Evolutionary conservation across 2,797 vertebrate genomes (phyloP).

Genomic region (Acrossocheilus fasciatus): DNA sequence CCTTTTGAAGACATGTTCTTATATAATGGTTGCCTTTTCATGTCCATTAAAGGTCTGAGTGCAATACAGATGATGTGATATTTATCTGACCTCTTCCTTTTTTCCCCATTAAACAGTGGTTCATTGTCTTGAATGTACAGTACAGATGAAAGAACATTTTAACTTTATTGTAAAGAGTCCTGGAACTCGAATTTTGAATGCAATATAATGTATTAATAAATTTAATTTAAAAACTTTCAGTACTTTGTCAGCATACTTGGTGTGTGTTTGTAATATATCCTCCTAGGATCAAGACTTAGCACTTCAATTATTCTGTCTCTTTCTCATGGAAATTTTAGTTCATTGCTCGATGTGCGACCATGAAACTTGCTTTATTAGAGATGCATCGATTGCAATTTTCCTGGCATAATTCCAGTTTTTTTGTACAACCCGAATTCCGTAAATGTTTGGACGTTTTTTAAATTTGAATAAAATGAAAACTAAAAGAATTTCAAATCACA

Average conservation of each 20-base stretch:
- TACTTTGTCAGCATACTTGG: background rate
- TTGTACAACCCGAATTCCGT: too few relatives aligned
- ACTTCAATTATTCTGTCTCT: background rate
- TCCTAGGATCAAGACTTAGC: background rate
- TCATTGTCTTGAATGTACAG: constrained; percentile 39
- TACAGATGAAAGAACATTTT: constrained; percentile 22
- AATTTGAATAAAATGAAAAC: too few relatives aligned
- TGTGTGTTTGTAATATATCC: background rate
- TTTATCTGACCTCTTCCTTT: constrained; percentile 31
- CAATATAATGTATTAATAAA: constrained; percentile 47
- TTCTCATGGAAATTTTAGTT: background rate
- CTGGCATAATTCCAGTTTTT: too few relatives aligned
- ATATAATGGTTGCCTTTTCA: constrained; percentile 51
- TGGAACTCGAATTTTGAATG: constrained; percentile 45
- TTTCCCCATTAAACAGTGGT: constrained; percentile 14
- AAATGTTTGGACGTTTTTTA: too few relatives aligned
- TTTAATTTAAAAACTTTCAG: constrained; percentile 46
- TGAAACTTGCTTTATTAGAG: background rate
- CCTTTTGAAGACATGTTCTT: constrained; percentile 58
- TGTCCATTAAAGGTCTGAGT: constrained; percentile 46
- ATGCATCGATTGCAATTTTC: background rate
- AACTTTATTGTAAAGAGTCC: constrained; percentile 43
- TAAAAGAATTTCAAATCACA: too few relatives aligned
- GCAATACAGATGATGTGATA: constrained; percentile 51
- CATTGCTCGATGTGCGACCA: background rate